Evolutionary conservation across 1,140 invertebrate species (phyloP), one percentile per base, ranked within the genome.

Genomic region (Capitella teleta): DNA sequence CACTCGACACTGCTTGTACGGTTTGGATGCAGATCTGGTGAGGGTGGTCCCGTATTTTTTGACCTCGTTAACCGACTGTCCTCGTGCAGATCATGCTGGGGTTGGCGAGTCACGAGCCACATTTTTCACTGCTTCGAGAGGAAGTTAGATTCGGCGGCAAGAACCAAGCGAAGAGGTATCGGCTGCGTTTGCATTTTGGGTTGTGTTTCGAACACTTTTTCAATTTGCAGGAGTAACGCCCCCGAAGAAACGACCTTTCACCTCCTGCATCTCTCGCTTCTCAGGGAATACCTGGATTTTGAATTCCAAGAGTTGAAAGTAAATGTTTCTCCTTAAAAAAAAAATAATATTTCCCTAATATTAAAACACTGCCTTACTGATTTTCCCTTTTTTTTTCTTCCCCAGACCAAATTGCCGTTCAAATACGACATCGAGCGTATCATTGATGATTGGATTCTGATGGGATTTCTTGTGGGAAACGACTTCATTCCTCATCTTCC

Each of bases 401-500:
- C n/a, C n/a, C 53, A 72, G 68, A 50, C 50, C 2, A 61, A 60
- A 41, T 76, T 79, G 26, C 60, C 88, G 21, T 90, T 87, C 73
- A 56, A 71, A 3, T 91, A 81, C 68, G 80, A 91, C 66, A 74
- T 94, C 51, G 90, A 93, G 61, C 82, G 83, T 34, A 80, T 83
- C 49, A 80, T 82, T 56, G 80, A 82, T 65, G 81, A 83, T 63
- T 83, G 80, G 80, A 81, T 97, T 3, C 70, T 97, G 5, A 90
- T 98, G 86, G 86, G 88, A 1, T 96, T 96, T 68, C 73, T 98
- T 24, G 85, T 97, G 5, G 93, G 93, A 37, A 98, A 98, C 72
- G 93, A 98, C 73, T 98, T 98, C 71, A 87, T 98, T 60, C 93
- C 93, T 0, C 80, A 95, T 73, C 74, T 97, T 47, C 92, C 93